Evolutionary conservation across 2,113 vertebrate species (phyloP).

Genomic region (Antechinus flavipes): DNA sequence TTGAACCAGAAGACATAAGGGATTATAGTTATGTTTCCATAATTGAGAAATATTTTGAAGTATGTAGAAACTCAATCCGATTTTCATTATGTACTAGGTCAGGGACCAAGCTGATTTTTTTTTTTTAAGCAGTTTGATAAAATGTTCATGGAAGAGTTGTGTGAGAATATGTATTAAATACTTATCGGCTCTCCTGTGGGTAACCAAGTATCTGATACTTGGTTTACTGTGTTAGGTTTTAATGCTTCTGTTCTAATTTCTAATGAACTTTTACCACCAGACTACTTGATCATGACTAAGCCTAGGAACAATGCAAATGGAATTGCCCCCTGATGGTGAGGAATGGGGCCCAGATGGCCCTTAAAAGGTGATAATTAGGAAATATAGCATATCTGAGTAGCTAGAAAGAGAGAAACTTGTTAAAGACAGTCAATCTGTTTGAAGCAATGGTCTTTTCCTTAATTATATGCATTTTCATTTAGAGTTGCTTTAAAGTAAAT

Average conservation of each 20-base stretch:
- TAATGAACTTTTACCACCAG: constrained; percentile 97
- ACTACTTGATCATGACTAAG: constrained; percentile 98
- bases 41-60: constrained; percentile 80
- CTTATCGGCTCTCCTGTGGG: constrained; percentile 81
- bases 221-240: constrained; percentile 86
- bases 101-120: constrained; percentile 79
- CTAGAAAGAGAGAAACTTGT: constrained; percentile 89
- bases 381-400: constrained; percentile 94
- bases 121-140: constrained; percentile 79
- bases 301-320: constrained; percentile 99
- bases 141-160: constrained; percentile 76
- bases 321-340: constrained; percentile 98
- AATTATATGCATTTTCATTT: constrained; percentile 88
- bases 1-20: constrained; percentile 69
- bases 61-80: constrained; percentile 73
- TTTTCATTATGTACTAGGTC: constrained; percentile 79
- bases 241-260: constrained; percentile 89
- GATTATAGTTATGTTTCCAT: constrained; percentile 73
- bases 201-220: constrained; percentile 84
- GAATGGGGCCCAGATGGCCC: constrained; percentile 99
- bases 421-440: constrained; percentile 91
- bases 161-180: constrained; percentile 79
- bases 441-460: constrained; percentile 86
- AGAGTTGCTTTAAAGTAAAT: constrained; percentile 83
- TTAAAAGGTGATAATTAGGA: constrained; percentile 99